A percentile compares a stretch with the other conserved stretches of the same genome.
phyloP scores from a whole-genome alignment of 2,113 vertebrate species.

The Chaetodon trifascialis region DNA sequence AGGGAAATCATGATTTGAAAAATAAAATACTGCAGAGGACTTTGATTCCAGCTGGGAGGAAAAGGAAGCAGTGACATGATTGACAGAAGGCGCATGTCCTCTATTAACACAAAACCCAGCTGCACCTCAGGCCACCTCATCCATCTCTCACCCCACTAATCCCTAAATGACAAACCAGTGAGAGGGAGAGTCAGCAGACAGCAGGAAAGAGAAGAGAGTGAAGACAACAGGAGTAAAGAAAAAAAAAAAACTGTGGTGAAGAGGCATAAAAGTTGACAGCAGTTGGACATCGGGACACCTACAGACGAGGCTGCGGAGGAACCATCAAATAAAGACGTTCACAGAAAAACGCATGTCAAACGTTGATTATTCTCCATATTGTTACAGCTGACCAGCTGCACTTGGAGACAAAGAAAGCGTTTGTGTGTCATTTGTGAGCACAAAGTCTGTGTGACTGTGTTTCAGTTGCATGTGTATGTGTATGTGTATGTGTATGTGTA shows the following conservation, averaged over 20 bases:
- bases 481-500: slow-evolving; percentile 32
- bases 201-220: slow-evolving; percentile 30
- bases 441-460: slow-evolving; percentile 25
- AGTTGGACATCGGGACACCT: neutral
- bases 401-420: slow-evolving; percentile 30
- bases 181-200: slow-evolving; percentile 56
- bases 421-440: slow-evolving; percentile 4
- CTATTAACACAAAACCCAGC: slow-evolving; percentile 52
- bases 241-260: neutral
- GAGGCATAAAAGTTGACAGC: neutral
- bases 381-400: slow-evolving; percentile 9
- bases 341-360: neutral
- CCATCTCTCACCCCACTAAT: slow-evolving; percentile 64
- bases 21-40: slow-evolving; percentile 4
- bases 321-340: slow-evolving; percentile 1
- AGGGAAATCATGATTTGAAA: slow-evolving; percentile 14
- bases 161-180: slow-evolving; percentile 64
- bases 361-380: slow-evolving; percentile 17
- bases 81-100: slow-evolving; percentile 61
- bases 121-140: slow-evolving; percentile 48
- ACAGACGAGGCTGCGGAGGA: neutral
- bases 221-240: neutral
- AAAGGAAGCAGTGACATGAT: slow-evolving; percentile 29
- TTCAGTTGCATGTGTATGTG: slow-evolving; percentile 30
- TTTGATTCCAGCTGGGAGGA: slow-evolving; percentile 8